These are phyloP conservation scores for Drosophila ustulata DNA, from an alignment of 2,888 invertebrate species.

Conservation along the genomic window DNA sequence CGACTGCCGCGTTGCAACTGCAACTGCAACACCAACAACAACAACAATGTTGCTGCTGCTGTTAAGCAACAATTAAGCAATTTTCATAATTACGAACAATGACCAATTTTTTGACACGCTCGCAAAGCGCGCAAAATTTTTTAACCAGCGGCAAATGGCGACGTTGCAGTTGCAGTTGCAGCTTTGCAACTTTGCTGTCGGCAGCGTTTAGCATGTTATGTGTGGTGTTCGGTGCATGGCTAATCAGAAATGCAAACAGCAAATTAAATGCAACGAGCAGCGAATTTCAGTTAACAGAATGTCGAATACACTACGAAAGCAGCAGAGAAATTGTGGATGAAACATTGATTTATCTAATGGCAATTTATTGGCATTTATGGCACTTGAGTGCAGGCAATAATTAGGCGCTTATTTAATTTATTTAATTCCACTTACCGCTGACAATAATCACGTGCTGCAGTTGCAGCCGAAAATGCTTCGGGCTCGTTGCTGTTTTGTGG, in stretches of 20 bases:
- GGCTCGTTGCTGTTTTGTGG: conserved; percentile 36
- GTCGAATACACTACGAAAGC: conserved; percentile 33
- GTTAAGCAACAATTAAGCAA: conserved; percentile 81
- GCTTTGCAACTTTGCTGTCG: conserved; percentile 9
- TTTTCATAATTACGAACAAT: conserved; percentile 81
- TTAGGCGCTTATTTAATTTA: neutral
- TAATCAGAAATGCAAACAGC: conserved; percentile 62
- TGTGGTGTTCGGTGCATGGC: conserved; percentile 54
- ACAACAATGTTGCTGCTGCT: conserved; percentile 38
- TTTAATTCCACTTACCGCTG: conserved; percentile 50
- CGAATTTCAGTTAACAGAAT: conserved; percentile 16
- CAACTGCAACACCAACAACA: conserved; percentile 19
- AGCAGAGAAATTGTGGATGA: neutral
- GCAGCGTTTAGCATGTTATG: conserved; percentile 29
- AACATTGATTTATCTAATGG: neutral
- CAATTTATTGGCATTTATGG: neutral
- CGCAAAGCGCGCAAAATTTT: conserved; percentile 76
- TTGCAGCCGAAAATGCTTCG: conserved; percentile 50
- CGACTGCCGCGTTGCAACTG: neutral
- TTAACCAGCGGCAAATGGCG: conserved; percentile 74
- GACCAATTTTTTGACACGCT: conserved; percentile 81
- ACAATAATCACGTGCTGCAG: conserved; percentile 73
- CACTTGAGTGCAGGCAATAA: neutral
- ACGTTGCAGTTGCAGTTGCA: conserved; percentile 14
- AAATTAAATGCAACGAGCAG: conserved; percentile 49